Evolutionary conservation across 2,888 invertebrate species (phyloP).

Genomic region (Thera obeliscata): DNA sequence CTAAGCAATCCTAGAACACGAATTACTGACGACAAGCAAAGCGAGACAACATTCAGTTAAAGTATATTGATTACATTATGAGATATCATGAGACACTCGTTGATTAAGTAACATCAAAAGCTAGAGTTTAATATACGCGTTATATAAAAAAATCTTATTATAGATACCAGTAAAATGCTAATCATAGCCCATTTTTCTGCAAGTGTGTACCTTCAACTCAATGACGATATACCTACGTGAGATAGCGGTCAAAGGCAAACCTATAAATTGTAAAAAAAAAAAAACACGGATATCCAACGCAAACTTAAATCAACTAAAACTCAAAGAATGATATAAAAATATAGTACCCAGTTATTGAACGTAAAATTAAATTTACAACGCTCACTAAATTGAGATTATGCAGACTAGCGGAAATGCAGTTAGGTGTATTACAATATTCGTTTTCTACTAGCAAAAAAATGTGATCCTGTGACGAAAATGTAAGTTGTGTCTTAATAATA

Average conservation of each 20-base stretch:
- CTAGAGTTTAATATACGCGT: background rate
- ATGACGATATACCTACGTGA: background rate
- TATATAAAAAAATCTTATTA: background rate
- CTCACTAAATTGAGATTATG: slow-evolving; percentile 1
- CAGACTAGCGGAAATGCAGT: slow-evolving; percentile 1
- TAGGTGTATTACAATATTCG: background rate
- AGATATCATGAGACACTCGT: background rate
- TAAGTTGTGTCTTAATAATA: background rate
- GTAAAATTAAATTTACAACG: background rate
- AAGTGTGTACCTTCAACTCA: background rate
- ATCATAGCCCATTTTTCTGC: background rate
- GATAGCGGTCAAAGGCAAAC: too few species aligned
- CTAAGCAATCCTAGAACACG: background rate
- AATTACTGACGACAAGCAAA: background rate
- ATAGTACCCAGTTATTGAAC: background rate
- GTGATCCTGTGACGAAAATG: background rate
- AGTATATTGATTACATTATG: background rate
- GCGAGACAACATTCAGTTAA: slow-evolving; percentile 1
- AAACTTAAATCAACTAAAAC: background rate
- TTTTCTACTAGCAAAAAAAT: background rate
- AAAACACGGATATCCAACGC: background rate
- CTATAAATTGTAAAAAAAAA: background rate
- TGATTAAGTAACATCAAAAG: background rate
- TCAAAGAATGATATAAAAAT: background rate
- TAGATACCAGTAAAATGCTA: background rate